Base-by-base conservation (phyloP, 2,113 vertebrate species). In the Oreotrochilus melanogaster region DNA sequence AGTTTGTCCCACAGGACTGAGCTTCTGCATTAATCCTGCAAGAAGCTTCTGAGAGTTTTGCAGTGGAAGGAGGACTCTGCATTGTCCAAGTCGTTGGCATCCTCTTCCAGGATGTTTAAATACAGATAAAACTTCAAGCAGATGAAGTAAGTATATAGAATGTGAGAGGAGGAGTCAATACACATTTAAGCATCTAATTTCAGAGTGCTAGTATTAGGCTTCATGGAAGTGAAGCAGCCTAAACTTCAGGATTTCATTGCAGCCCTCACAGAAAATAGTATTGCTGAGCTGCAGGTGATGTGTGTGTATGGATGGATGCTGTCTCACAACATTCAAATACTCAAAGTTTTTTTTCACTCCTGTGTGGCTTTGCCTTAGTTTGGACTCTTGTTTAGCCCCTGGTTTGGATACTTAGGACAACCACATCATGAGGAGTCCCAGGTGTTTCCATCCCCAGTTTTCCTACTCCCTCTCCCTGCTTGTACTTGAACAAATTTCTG, bases 131-230 rank as follows among this genome's bases (percentile, higher is more conserved):
- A 62, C 58, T 70, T 62, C 39, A 85, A 54, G 74, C n/a, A 76
- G 24, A 27, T 53, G 39, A 35, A 43, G 25, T 71, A 45, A 57
- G 33, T 23, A 27, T 11, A 24, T 12, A 39, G 66, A 78, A 58
- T 1, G 9, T 17, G 25, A 56, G 8, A 56, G 47, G 39, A 62
- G 43, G 22, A 42, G 4, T 6, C 1, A 6, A 13, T 9, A 11
- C n/a, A 14, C 5, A 2, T 53, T 35, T 14, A 33, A 5, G 8
- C 42, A 57, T 69, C 30, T 67, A 60, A 27, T 75, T 72, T n/a
- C 70, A 69, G 61, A 50, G 4, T 23, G 61, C 22, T n/a, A 2
- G 12, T 0, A 0, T 0, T 84, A n/a, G 69, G 23, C 27, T 14
- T 25, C 33, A 2, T 10, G 42, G n/a, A 74, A n/a, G 17, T 6